Percentiles rank a stretch among this genome's conserved stretches.
Evolutionary conservation across 2,113 vertebrate species (phyloP).

Genomic region (Parotia lawesii): DNA sequence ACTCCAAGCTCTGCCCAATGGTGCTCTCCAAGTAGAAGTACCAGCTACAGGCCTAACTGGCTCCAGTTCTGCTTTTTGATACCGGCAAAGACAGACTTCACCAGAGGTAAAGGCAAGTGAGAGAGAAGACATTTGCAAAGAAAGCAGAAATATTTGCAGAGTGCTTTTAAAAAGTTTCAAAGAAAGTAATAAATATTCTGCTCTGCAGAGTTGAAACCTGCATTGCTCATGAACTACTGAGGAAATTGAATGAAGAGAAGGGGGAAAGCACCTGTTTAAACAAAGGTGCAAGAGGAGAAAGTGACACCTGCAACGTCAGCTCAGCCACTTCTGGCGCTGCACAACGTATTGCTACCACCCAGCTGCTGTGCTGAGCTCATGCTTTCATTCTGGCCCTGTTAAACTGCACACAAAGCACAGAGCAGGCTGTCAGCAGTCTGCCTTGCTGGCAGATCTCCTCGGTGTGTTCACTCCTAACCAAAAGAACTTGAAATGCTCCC

Average conservation of each 20-base stretch:
- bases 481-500: not conserved
- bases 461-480: rapidly evolving
- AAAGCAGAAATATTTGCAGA: not conserved
- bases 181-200: not conserved
- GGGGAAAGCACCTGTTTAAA: not conserved
- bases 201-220: not conserved
- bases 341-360: not conserved
- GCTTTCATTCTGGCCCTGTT: not conserved
- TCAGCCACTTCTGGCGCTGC: not conserved
- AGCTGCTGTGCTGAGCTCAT: not conserved
- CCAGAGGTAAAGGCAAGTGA: not conserved
- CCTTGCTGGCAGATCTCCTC: not conserved
- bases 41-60: not conserved
- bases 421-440: not conserved
- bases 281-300: not conserved
- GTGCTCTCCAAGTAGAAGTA: not conserved
- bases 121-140: not conserved
- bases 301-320: not conserved
- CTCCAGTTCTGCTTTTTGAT: not conserved
- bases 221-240: not conserved
- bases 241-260: not conserved
- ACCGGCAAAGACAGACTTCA: not conserved
- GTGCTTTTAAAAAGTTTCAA: not conserved
- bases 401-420: not conserved
- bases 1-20: not conserved